phyloP scores from a whole-genome alignment of 2,888 invertebrate genomes.

The Plagiodera versicolora region DNA sequence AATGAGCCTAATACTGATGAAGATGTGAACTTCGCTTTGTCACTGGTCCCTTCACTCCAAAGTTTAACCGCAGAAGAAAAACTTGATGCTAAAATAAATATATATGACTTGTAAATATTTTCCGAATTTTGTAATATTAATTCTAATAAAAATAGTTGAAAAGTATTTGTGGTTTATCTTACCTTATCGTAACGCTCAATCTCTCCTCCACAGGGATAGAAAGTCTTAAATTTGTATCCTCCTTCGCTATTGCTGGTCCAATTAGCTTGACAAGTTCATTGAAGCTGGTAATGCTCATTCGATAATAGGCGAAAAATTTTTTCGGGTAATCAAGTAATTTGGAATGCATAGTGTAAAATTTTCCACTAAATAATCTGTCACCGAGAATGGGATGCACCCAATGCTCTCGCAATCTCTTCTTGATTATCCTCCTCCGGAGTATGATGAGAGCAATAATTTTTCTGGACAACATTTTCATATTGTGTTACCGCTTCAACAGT shows the following conservation, averaged over 20 bases:
- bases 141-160: slow-evolving; percentile 12
- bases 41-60: not conserved
- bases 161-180: slow-evolving; percentile 7
- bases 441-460: slow-evolving; percentile 9
- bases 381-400: slow-evolving; percentile 11
- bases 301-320: slow-evolving; percentile 15
- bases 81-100: not conserved
- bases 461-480: slow-evolving; percentile 6
- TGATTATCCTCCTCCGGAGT: not conserved
- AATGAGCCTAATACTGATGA: not conserved
- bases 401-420: slow-evolving; percentile 4
- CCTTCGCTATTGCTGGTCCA: slow-evolving; percentile 19
- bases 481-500: slow-evolving; percentile 5
- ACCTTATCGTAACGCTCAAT: slow-evolving; percentile 9
- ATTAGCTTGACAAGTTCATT: slow-evolving; percentile 18
- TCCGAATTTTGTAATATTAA: slow-evolving; percentile 2
- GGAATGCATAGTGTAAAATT: slow-evolving; percentile 13
- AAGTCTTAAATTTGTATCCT: slow-evolving; percentile 9
- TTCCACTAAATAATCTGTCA: slow-evolving; percentile 14
- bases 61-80: not conserved
- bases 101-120: slow-evolving; percentile 4
- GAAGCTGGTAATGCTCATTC: slow-evolving; percentile 20
- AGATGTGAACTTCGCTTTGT: slow-evolving; percentile 1
- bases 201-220: slow-evolving; percentile 12
- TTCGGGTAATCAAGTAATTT: slow-evolving; percentile 15